phyloP scores from a whole-genome alignment of 2,797 vertebrate genomes.

The Pseudopleuronectes americanus region DNA sequence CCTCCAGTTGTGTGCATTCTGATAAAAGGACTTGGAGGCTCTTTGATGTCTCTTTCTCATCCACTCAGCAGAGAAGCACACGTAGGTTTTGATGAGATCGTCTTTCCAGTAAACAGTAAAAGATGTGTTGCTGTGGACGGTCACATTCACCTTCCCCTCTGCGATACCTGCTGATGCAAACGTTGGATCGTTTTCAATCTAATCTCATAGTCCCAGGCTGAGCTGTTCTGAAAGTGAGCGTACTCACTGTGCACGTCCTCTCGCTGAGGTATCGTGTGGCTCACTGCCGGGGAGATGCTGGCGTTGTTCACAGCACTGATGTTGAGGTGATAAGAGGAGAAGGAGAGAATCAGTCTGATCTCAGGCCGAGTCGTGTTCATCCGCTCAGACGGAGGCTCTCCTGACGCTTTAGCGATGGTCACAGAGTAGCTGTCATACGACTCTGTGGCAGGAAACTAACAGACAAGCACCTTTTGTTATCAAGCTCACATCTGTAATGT shows the following conservation, averaged over 20 bases:
- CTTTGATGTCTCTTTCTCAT: constrained; percentile 41
- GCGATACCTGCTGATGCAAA: constrained; percentile 61
- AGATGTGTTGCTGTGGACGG: constrained; percentile 57
- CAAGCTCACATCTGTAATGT: background rate
- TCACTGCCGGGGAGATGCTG: constrained; percentile 69
- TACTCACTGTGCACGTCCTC: constrained; percentile 28
- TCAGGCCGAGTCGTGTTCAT: constrained; percentile 22
- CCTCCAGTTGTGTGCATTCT: background rate
- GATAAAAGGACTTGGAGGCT: constrained; percentile 55
- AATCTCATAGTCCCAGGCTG: no score
- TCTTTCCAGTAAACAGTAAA: constrained; percentile 81
- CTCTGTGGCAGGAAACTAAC: constrained; percentile 71
- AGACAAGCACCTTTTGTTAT: constrained; percentile 14
- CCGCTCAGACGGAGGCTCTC: constrained; percentile 7
- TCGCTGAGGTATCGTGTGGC: constrained; percentile 18
- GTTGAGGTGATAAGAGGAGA: constrained; percentile 71
- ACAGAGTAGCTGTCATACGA: constrained; percentile 70
- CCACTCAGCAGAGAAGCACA: constrained; percentile 88
- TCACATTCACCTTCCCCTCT: constrained; percentile 74
- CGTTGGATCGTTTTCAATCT: no score
- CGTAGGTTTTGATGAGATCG: constrained; percentile 41
- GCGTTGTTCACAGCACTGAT: constrained; percentile 72
- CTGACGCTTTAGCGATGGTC: constrained; percentile 78
- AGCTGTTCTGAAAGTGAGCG: background rate
- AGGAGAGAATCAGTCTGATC: constrained; percentile 75